phyloP scores from a whole-genome alignment of 2,113 vertebrate genomes.

The Burhinus oedicnemus region DNA sequence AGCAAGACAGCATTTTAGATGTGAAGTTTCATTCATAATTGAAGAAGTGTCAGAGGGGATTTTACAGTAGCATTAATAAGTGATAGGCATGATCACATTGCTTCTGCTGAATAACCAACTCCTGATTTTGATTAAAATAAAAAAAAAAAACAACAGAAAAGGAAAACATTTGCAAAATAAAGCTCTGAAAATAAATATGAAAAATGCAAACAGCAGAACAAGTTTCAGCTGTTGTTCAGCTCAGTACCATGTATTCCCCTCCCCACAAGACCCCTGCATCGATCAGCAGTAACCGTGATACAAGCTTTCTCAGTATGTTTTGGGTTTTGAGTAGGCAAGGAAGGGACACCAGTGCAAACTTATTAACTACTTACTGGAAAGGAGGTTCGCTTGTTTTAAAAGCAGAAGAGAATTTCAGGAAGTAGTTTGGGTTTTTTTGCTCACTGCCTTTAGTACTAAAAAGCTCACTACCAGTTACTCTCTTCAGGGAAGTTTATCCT shows the following conservation, averaged over 20 bases:
- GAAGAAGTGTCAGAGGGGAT: conserved; percentile 26
- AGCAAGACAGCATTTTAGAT: not conserved
- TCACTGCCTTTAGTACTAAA: not conserved
- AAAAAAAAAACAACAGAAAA: not conserved
- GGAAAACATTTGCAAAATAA: not conserved
- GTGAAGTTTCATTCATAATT: conserved; percentile 48
- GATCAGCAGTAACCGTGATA: not conserved
- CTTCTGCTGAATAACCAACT: not conserved
- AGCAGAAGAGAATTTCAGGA: not conserved
- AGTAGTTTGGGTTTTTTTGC: not conserved
- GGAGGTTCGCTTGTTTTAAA: not conserved
- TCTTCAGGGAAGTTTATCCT: not conserved
- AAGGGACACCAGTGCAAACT: not conserved
- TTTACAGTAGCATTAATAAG: conserved; percentile 47
- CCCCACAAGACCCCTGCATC: not conserved
- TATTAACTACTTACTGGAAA: not conserved
- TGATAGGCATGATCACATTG: not conserved
- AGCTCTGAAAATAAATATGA: not conserved
- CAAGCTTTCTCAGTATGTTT: rapidly evolving
- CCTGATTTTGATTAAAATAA: not conserved
- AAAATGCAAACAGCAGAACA: not conserved
- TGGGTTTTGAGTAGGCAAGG: not conserved
- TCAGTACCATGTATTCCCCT: not conserved
- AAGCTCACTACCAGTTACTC: not conserved
- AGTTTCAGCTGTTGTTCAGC: not conserved